Base-by-base conservation (phyloP, 2,797 vertebrate species). In the Saxicola maurus region DNA sequence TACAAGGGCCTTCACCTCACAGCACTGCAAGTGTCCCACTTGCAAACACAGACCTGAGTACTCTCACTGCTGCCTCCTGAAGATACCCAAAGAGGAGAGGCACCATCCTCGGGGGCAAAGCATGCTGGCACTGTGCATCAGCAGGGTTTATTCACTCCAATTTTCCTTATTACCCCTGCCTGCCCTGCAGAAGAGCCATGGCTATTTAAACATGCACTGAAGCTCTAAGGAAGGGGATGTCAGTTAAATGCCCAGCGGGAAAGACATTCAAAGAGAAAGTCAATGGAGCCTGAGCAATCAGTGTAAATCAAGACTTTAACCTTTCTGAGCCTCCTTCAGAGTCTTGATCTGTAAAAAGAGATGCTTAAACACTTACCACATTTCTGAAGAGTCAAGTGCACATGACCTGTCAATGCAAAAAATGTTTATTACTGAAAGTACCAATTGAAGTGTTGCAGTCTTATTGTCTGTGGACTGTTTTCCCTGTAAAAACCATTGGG, bases 231-330 rank as follows among this genome's bases (percentile, higher is more conserved):
- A 85, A 86, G 23, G 30, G 28, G 35, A 61, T 55, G 69, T 74
- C 75, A 88, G 57, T 88, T 77, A 80, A 91, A 82, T 14, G n/a
- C 37, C 82, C 11, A 0, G 46, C 2, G 7, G 80, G 65, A 91
- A 92, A 89, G 65, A 66, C 15, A 35, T 64, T 74, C 59, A 59
- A 88, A 90, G 81, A 59, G 25, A 67, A 94, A 91, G 72, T 91
- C 72, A 87, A n/a, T 16, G 15, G 33, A 88, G 76, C 84, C 79
- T 82, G 40, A 93, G 84, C 66, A 90, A 93, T 83, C 52, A n/a
- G 69, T 17, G 27, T 92, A 89, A 89, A 93, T 91, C 84, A 92
- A 87, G 82, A 68, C 84, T 90, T 87, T 64, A 86, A 93, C 73
- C 84, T 92, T 91, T 62, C 75, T 48, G 15, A 90, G 78, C 57